phyloP scores from a whole-genome alignment of 2,797 vertebrate species.

The Erpetoichthys calabaricus region DNA sequence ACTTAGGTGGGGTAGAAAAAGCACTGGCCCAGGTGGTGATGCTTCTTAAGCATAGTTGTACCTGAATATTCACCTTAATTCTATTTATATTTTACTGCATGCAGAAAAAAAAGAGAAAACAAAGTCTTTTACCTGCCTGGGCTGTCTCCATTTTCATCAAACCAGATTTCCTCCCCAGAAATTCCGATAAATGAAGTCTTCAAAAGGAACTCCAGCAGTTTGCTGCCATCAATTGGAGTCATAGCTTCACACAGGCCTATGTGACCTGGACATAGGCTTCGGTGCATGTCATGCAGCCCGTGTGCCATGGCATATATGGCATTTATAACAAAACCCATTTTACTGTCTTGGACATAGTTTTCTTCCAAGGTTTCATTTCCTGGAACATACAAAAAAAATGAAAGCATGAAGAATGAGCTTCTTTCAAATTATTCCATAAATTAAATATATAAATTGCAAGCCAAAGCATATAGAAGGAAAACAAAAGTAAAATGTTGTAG shows the following conservation, averaged over 20 bases:
- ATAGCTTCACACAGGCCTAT: constrained; percentile 87
- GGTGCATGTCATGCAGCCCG: constrained; percentile 89
- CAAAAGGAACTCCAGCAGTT: constrained; percentile 83
- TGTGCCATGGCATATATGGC: constrained; percentile 97
- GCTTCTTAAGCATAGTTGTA: too few species aligned
- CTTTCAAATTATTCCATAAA: too few species aligned
- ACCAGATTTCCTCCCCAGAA: constrained; percentile 93
- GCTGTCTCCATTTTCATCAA: constrained; percentile 92
- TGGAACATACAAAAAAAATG: constrained; percentile 30
- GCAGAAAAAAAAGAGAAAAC: not conserved
- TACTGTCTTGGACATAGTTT: constrained; percentile 95
- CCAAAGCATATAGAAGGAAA: too few species aligned
- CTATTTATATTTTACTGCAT: too few species aligned
- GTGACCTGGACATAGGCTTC: constrained; percentile 64
- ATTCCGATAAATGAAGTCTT: constrained; percentile 84
- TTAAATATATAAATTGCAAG: too few species aligned
- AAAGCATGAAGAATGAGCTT: not conserved
- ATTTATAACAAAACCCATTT: constrained; percentile 98
- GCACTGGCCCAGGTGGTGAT: too few species aligned
- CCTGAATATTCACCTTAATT: too few species aligned
- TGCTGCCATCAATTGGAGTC: constrained; percentile 91
- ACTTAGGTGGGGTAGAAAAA: too few species aligned
- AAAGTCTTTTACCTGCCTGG: constrained; percentile 73
- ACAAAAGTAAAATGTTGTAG: too few species aligned
- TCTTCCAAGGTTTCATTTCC: constrained; percentile 90